phyloP scores from a whole-genome alignment of 2,888 invertebrate genomes.

The Acronicta leporina region DNA sequence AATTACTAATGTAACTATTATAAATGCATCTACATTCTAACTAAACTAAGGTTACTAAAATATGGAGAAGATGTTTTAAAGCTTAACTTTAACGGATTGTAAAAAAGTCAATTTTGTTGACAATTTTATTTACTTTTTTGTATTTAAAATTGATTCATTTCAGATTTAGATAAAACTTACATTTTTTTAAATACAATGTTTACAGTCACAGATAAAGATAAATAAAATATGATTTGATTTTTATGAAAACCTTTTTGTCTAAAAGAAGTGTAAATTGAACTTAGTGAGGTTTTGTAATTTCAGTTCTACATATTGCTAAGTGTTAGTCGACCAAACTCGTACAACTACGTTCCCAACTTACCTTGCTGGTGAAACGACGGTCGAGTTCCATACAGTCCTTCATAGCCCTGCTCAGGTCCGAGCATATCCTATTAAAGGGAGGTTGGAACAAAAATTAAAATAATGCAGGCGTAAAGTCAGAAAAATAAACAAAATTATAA shows the following conservation, averaged over 20 bases:
- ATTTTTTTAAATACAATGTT: too few species aligned
- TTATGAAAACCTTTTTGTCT: too few species aligned
- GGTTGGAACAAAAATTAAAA: conserved; percentile 66
- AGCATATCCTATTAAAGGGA: conserved; percentile 94
- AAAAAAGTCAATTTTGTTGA: too few species aligned
- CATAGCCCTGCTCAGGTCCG: conserved; percentile 97
- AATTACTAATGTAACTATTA: neutral
- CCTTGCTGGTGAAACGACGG: conserved; percentile 97
- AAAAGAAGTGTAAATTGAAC: conserved; percentile 28
- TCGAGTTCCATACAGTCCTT: conserved; percentile 97
- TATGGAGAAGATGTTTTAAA: neutral
- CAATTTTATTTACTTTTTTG: too few species aligned
- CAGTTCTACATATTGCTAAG: conserved; percentile 47
- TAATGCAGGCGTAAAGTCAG: conserved; percentile 63
- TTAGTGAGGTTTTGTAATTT: conserved; percentile 54
- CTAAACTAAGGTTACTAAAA: neutral
- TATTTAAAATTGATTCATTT: too few species aligned
- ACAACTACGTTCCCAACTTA: conserved; percentile 80
- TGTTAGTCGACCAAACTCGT: conserved; percentile 72
- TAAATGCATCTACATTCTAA: conserved; percentile 2
- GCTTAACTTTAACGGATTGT: too few species aligned
- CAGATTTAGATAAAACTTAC: too few species aligned
- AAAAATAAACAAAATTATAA: conserved; percentile 60
- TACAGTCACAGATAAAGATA: too few species aligned
- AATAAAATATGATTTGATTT: too few species aligned